Evolutionary conservation across 2,113 vertebrate species (phyloP), one percentile per base, ranked within the genome.

Genomic region (Nothoprocta pentlandii): DNA sequence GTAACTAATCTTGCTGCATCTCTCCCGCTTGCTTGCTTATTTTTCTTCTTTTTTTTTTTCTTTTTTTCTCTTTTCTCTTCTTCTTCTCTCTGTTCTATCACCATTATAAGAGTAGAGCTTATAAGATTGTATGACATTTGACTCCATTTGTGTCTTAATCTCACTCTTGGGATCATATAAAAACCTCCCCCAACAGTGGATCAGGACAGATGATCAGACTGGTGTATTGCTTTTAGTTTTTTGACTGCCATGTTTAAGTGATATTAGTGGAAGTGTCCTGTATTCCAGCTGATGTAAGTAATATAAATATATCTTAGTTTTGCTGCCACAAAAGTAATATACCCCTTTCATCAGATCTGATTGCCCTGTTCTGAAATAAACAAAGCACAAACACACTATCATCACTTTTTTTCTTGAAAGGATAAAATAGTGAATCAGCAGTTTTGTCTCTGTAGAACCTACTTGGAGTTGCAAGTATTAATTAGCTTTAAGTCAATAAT

Each of bases 401-500:
- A 68, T 84, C 4, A 56, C 66, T 56, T 82, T 66, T 89, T 89
- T 76, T 15, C 61, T 47, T 54, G 42, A 73, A 92, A 78, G 49
- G 10, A 69, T 56, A 71, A 81, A 95, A 91, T 69, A 88, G 14
- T 0, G 1, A 54, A 80, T 82, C 80, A 81, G 39, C 74, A 73
- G 3, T 80, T 95, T 92, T n/a, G 16, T 56, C 90, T 84, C 26
- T 34, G 7, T 6, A 90, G 67, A 92, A 69, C 4, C 30, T 6
- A 61, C 16, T 59, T 85, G 69, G 21, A 85, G 92, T 79, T 94
- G 59, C 36, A 92, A 90, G 77, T 46, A 30, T 64, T 88, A 30
- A 22, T 92, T 94, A 85, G 17, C 3, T 84, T 77, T 88, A 25
- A 90, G 66, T 92, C 85, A 91, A 89, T 69, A 49, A 6, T 53